phyloP scores from a whole-genome alignment of 2,797 vertebrate genomes.

The Acropternis orthonyx region DNA sequence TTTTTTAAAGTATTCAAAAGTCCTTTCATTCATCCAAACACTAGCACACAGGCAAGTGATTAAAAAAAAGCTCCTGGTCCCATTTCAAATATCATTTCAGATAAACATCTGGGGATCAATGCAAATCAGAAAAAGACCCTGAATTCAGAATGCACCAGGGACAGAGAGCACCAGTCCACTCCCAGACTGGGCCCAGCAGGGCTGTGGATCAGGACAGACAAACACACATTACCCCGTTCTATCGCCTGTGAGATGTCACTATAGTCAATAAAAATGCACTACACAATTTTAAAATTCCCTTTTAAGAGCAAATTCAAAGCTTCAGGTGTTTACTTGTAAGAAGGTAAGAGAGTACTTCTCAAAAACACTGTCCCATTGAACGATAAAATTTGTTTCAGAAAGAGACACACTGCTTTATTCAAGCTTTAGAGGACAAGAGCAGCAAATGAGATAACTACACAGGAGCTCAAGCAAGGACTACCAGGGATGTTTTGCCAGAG shows the following conservation, averaged over 20 bases:
- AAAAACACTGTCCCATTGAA: neutral
- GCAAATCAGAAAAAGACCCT: neutral
- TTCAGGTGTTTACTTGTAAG: neutral
- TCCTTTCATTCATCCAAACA: neutral
- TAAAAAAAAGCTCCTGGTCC: neutral
- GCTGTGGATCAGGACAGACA: neutral
- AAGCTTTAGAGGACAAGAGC: neutral
- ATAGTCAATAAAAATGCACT: neutral
- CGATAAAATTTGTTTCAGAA: neutral
- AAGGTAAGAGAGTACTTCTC: neutral
- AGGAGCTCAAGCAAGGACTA: neutral
- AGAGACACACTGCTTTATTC: neutral
- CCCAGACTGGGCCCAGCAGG: neutral
- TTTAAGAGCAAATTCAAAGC: neutral
- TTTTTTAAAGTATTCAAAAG: neutral
- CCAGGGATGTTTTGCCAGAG: neutral
- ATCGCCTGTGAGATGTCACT: neutral
- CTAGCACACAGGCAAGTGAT: neutral
- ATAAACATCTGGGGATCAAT: neutral
- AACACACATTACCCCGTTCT: neutral
- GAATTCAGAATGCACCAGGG: neutral
- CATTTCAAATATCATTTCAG: neutral
- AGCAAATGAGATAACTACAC: fast-evolving
- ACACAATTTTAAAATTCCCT: neutral
- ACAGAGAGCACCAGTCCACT: neutral